Conservation (phyloP, 2,113 vertebrate species). For the Oreocharis arfaki region DNA sequence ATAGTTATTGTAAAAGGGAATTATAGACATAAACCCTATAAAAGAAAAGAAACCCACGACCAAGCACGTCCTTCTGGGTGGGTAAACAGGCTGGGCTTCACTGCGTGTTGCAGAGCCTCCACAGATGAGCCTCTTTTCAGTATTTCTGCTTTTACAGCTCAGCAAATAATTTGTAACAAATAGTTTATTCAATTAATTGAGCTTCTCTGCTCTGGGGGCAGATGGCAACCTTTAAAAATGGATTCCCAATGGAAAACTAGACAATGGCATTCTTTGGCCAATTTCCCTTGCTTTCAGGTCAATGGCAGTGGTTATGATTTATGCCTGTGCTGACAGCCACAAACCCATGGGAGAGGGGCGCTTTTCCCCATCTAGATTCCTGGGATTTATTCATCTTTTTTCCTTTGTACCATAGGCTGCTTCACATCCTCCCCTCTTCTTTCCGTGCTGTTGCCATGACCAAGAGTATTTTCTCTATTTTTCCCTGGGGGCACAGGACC, state of each 20-base stretch:
- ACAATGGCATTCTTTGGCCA: neutral
- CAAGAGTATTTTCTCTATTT: neutral
- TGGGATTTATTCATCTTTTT: neutral
- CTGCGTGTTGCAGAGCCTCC: rapidly evolving
- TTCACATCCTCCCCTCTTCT: neutral
- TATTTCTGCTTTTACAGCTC: neutral
- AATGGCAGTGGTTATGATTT: neutral
- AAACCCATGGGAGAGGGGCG: neutral
- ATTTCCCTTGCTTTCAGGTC: neutral
- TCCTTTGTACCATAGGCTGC: neutral
- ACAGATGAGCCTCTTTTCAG: neutral
- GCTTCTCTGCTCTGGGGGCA: neutral
- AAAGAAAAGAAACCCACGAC: neutral
- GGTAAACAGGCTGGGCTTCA: neutral
- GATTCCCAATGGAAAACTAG: neutral
- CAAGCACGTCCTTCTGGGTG: neutral
- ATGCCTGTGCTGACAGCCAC: neutral
- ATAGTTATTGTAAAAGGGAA: neutral
- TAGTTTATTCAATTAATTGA: slow-evolving; percentile 29
- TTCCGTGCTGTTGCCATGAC: neutral
- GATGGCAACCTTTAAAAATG: neutral
- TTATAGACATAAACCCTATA: neutral
- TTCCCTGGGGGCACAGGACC: rapidly evolving
- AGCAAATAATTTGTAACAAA: slow-evolving; percentile 17
- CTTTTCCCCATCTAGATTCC: neutral